Conservation (phyloP, 2,113 vertebrate genomes). For the Sardina pilchardus region DNA sequence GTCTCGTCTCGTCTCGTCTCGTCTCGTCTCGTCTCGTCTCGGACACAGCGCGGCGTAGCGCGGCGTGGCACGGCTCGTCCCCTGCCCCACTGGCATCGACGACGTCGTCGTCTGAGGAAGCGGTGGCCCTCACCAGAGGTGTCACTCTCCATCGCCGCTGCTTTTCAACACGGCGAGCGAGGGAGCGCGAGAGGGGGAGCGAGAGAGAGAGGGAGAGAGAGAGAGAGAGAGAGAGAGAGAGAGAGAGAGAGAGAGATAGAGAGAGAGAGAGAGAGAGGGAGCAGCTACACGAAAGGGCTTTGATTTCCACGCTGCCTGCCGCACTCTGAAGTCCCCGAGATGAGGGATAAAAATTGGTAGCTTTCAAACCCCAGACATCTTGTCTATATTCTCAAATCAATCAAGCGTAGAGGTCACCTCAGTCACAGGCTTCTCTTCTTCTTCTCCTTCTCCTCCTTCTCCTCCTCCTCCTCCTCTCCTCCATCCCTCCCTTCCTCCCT, state of each 20-base stretch:
- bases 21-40: too few species aligned
- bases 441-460: conserved; percentile 39
- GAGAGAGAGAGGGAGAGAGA: too few species aligned
- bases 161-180: background rate
- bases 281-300: conserved; percentile 45
- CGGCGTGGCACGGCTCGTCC: too few species aligned
- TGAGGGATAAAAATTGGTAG: conserved; percentile 73
- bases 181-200: background rate
- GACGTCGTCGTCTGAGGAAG: too few species aligned
- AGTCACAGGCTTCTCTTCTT: conserved; percentile 48
- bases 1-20: background rate
- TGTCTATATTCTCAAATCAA: conserved; percentile 75
- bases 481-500: conserved; percentile 27
- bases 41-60: too few species aligned
- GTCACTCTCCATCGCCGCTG: conserved; percentile 52
- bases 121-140: conserved; percentile 54
- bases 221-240: too few species aligned
- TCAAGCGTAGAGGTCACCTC: conserved; percentile 73
- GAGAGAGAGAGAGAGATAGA: too few species aligned
- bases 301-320: conserved; percentile 55
- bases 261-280: background rate
- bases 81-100: too few species aligned
- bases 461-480: background rate
- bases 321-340: conserved; percentile 64
- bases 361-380: conserved; percentile 71